These are phyloP conservation scores for Anabas testudineus DNA, from an alignment of 2,797 vertebrate species.

Conservation along the genomic window DNA sequence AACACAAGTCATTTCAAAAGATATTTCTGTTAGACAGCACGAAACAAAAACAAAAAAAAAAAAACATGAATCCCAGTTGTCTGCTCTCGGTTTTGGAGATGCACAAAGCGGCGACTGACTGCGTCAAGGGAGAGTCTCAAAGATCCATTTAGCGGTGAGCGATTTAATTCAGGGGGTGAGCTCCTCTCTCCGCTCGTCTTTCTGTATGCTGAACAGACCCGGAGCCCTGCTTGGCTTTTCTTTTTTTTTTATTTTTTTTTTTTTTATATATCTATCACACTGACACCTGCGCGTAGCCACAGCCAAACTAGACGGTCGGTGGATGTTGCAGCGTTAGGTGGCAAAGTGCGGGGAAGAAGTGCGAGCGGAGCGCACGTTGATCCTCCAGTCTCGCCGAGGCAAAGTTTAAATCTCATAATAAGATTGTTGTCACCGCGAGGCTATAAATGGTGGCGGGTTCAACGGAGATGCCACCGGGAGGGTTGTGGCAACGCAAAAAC, in stretches of 20 bases:
- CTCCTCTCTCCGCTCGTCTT: conserved; percentile 70
- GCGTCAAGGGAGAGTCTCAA: conserved; percentile 85
- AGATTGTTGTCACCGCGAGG: conserved; percentile 84
- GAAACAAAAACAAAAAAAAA: conserved; percentile 24
- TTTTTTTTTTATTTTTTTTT: too few relatives aligned
- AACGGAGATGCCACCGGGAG: conserved; percentile 61
- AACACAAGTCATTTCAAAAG: conserved; percentile 64
- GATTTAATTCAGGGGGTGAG: conserved; percentile 81
- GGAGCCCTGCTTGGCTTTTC: conserved; percentile 62
- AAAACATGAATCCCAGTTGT: conserved; percentile 79
- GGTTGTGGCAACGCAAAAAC: conserved; percentile 63
- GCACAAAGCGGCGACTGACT: conserved; percentile 80
- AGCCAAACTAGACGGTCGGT: conserved; percentile 58
- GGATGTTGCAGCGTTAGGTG: conserved; percentile 56
- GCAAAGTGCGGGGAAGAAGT: conserved; percentile 53
- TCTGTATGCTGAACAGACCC: conserved; percentile 75
- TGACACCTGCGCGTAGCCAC: conserved; percentile 79
- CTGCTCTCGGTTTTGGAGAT: conserved; percentile 58
- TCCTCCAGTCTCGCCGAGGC: conserved; percentile 79
- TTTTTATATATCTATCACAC: conserved; percentile 70
- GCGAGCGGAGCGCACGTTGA: conserved; percentile 73
- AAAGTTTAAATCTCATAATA: conserved; percentile 87
- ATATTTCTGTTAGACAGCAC: conserved; percentile 39
- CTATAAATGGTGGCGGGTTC: conserved; percentile 84
- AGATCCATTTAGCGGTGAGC: conserved; percentile 85